Conservation (phyloP, 2,888 invertebrate genomes). For the Troides oblongomaculatus region DNA sequence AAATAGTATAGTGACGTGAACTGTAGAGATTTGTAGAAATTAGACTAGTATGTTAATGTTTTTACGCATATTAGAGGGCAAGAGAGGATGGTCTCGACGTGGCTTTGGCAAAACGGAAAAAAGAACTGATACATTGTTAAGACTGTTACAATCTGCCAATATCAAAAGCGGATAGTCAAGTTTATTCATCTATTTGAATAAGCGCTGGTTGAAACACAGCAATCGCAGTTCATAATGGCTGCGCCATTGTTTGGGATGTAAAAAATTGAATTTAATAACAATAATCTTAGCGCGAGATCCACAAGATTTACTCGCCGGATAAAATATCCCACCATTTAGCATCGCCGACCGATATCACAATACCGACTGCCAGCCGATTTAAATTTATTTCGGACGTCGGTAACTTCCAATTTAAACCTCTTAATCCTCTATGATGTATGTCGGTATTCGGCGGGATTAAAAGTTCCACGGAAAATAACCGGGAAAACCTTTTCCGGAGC, state of each 20-base stretch:
- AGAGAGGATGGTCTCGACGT: too few relatives aligned
- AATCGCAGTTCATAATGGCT: neutral
- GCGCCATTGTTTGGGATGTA: neutral
- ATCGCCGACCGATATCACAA: constrained; percentile 75
- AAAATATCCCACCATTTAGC: constrained; percentile 75
- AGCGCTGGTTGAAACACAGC: neutral
- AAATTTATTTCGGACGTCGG: constrained; percentile 81
- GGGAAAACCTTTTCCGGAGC: constrained; percentile 80
- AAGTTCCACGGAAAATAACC: constrained; percentile 81
- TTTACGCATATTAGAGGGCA: too few relatives aligned
- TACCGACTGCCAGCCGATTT: constrained; percentile 78
- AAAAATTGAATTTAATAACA: constrained; percentile 14
- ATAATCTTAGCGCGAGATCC: constrained; percentile 43
- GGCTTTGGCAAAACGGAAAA: too few relatives aligned
- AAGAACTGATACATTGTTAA: too few relatives aligned
- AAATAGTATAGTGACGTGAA: too few relatives aligned
- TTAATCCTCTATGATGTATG: constrained; percentile 81
- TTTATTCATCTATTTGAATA: neutral
- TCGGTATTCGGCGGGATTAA: constrained; percentile 80
- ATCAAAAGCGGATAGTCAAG: neutral
- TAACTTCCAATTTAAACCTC: constrained; percentile 81
- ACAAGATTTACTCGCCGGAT: constrained; percentile 68
- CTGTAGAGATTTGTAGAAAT: too few relatives aligned
- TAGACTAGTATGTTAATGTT: too few relatives aligned
- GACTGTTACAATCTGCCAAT: too few relatives aligned